Base-by-base conservation (phyloP, 2,797 vertebrate genomes). In the Dallia pectoralis region DNA sequence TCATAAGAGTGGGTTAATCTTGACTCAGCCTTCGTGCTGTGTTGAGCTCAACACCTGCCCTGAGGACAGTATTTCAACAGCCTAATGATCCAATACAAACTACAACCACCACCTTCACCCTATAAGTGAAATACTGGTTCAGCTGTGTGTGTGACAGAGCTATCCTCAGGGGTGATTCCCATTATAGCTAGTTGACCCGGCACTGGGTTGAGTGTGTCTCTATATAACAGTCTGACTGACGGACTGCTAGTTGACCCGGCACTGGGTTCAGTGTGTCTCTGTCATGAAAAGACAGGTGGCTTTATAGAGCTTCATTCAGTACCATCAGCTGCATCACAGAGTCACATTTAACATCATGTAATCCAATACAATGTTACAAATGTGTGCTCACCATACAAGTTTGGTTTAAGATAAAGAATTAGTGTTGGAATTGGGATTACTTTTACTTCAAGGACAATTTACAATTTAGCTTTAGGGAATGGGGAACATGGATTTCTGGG, bases 241-340 rank as follows among this genome's bases (percentile, higher is more conserved):
- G 74, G 84, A 77, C 83, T 79, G 71, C 79, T 80, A 85, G 85
- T 82, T 62, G 76, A 83, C 85, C 84, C 82, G 84, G 85, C 83
- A 79, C 77, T 73, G 70, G 9, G 9, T 25, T n/a, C 51, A 16
- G 22, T 30, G 29, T 32, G 3, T 14, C 61, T 62, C 29, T 62
- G 15, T 62, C 29, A 12, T 30, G 15, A 16, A 32, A 25, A 61
- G 25, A 29, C 59, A 61, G 59, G 22, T 29, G 22, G 3, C 2
- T 62, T 61, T 61, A 11, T 4, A 61, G 25, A 61, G 59, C 22
- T 11, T 1, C 22, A 25, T 3, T 14, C 16, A 51, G 49, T n/a
- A n/a, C n/a, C 49, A 19, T 51, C 7, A 51, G 7, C 49, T 61
- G 19, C 19, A 56, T 22, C 56, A 27, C 29, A 2, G 6, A 51